Evolutionary conservation across 2,888 invertebrate genomes (phyloP).

Genomic region (Ditula angustiorana): DNA sequence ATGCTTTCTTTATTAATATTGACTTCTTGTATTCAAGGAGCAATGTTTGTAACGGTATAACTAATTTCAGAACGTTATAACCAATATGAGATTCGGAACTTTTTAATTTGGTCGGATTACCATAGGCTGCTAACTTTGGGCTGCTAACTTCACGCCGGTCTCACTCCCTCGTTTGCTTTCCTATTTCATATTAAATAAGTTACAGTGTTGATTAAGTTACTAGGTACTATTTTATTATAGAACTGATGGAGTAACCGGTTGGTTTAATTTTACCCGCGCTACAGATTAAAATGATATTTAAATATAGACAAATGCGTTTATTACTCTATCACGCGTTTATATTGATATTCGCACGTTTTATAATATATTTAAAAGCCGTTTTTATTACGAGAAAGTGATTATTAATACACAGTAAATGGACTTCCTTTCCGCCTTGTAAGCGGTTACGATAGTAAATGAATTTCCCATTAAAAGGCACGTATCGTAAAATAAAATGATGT

Average conservation of each 20-base stretch:
- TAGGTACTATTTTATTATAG: background rate
- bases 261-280: background rate
- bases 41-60: too few relatives aligned
- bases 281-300: background rate
- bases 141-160: too few relatives aligned
- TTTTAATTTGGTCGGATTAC: too few relatives aligned
- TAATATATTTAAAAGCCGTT: conserved; percentile 1
- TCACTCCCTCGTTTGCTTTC: too few relatives aligned
- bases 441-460: background rate
- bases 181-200: too few relatives aligned
- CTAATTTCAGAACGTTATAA: too few relatives aligned
- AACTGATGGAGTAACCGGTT: background rate
- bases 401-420: conserved; percentile 6
- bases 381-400: conserved; percentile 28
- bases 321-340: background rate
- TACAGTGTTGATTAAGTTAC: conserved; percentile 4
- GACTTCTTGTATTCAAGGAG: too few relatives aligned
- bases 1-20: too few relatives aligned
- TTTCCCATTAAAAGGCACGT: background rate
- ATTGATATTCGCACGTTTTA: conserved; percentile 11
- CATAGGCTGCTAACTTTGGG: too few relatives aligned
- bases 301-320: conserved; percentile 11
- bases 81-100: too few relatives aligned
- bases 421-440: conserved; percentile 1
- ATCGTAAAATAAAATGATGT: background rate